These are phyloP conservation scores for Choristoneura fumiferana DNA, from an alignment of 1,140 invertebrate species.

Conservation along the genomic window DNA sequence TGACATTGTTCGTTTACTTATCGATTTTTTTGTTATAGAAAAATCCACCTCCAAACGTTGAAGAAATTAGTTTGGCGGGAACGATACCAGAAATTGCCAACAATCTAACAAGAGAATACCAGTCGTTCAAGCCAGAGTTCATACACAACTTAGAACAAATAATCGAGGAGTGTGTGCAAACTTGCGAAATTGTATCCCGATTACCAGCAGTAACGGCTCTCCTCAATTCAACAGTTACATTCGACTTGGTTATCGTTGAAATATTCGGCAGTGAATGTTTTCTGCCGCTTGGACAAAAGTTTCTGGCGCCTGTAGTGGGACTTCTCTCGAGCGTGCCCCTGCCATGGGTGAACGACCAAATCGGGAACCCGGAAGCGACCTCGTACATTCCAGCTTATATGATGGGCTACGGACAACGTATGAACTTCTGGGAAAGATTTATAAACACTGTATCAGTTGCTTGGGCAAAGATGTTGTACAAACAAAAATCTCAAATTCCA, in stretches of 20 bases:
- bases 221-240: slow-evolving; percentile 71
- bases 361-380: slow-evolving; percentile 81
- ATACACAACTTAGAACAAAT: slow-evolving; percentile 67
- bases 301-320: slow-evolving; percentile 80
- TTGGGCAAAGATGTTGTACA: slow-evolving; percentile 58
- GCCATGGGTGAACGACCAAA: slow-evolving; percentile 81
- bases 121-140: slow-evolving; percentile 61
- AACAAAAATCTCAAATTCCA: slow-evolving; percentile 61
- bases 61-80: slow-evolving; percentile 69
- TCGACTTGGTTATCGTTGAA: slow-evolving; percentile 84
- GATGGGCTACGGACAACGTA: slow-evolving; percentile 72
- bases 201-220: slow-evolving; percentile 57
- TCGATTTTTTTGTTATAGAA: slow-evolving; percentile 55
- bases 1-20: background rate
- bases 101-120: slow-evolving; percentile 62
- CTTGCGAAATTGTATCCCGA: slow-evolving; percentile 65
- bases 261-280: slow-evolving; percentile 84
- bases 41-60: slow-evolving; percentile 60
- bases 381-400: slow-evolving; percentile 81
- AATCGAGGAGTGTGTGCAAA: slow-evolving; percentile 65
- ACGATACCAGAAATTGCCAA: slow-evolving; percentile 74
- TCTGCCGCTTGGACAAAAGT: slow-evolving; percentile 76
- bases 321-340: slow-evolving; percentile 79
- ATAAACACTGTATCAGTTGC: slow-evolving; percentile 74
- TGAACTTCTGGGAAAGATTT: slow-evolving; percentile 81